A percentile compares a stretch with the other conserved stretches of the same genome.
Conservation (phyloP, 2,113 vertebrate genomes). For the Hyaena hyaena region DNA sequence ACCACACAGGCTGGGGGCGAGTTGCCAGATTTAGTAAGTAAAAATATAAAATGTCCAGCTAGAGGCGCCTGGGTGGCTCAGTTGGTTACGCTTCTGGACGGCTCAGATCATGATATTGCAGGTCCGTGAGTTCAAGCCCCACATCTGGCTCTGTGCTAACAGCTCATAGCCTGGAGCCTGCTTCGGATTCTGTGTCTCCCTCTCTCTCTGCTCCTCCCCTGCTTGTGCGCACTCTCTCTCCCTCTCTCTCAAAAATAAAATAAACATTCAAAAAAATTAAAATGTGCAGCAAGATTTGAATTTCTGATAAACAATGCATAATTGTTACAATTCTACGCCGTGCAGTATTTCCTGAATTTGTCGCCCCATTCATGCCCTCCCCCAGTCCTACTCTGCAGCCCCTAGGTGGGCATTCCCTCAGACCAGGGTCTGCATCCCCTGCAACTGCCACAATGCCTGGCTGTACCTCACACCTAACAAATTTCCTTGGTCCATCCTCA, state of each 20-base stretch:
- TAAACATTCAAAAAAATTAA: neutral
- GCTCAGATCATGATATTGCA: no score
- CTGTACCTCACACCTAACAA: neutral
- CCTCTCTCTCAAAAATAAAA: no score
- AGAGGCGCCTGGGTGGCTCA: no score
- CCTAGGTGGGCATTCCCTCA: neutral
- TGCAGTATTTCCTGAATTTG: neutral
- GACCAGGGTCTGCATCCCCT: neutral
- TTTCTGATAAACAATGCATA: slow-evolving; percentile 1
- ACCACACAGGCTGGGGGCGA: no score
- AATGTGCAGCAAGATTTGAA: neutral
- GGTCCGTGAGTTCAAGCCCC: no score
- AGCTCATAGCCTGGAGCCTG: no score
- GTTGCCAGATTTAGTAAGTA: neutral
- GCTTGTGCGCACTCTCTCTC: no score
- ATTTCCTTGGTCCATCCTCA: neutral
- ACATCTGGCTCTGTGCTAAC: no score
- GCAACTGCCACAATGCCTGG: neutral
- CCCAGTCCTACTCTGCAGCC: neutral
- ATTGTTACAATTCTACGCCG: neutral
- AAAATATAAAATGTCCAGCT: neutral
- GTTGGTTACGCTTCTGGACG: no score
- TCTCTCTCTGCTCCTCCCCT: no score
- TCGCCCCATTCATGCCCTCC: neutral
- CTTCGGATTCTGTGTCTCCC: no score